phyloP scores from a whole-genome alignment of 1,140 invertebrate species.

The Proales similis region DNA sequence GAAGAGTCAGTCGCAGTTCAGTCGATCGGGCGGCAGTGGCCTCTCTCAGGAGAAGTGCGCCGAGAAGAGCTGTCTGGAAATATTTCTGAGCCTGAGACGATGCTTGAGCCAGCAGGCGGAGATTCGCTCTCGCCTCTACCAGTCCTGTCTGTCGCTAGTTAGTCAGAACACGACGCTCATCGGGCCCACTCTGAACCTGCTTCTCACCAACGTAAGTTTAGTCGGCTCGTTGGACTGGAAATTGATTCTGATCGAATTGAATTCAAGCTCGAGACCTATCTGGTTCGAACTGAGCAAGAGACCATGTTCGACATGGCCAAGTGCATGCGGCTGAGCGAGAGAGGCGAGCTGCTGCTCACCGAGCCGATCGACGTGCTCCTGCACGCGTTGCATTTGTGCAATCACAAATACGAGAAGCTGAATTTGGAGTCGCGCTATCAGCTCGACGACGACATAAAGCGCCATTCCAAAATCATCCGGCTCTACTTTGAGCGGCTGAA shows the following conservation, averaged over 20 bases:
- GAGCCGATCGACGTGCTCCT: slow-evolving; percentile 18
- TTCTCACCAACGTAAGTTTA: slow-evolving; percentile 15
- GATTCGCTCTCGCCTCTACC: slow-evolving; percentile 29
- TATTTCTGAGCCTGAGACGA: slow-evolving; percentile 33
- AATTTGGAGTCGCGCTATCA: slow-evolving; percentile 8
- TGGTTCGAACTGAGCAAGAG: slow-evolving; percentile 22
- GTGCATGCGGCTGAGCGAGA: slow-evolving; percentile 20
- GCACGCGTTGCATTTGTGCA: slow-evolving; percentile 27
- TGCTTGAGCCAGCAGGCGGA: slow-evolving; percentile 24
- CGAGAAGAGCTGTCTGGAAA: slow-evolving; percentile 36
- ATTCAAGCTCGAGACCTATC: slow-evolving; percentile 30
- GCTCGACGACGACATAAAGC: slow-evolving; percentile 34
- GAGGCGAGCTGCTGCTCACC: neutral
- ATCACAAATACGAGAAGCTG: slow-evolving; percentile 8
- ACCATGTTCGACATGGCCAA: slow-evolving; percentile 21
- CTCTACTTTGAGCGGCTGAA: slow-evolving; percentile 26
- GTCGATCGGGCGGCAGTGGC: slow-evolving; percentile 6
- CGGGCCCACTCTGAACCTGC: slow-evolving; percentile 28
- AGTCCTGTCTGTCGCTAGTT: slow-evolving; percentile 20
- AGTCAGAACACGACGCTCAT: slow-evolving; percentile 25
- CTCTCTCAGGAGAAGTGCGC: slow-evolving; percentile 31
- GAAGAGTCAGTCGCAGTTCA: slow-evolving; percentile 31
- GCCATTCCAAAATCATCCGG: slow-evolving; percentile 18
- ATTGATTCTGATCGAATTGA: neutral
- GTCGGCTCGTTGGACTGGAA: neutral